A percentile compares a stretch with the other conserved stretches of the same genome.
Conservation (phyloP, 2,113 vertebrate genomes). For the Edolisoma coerulescens region DNA sequence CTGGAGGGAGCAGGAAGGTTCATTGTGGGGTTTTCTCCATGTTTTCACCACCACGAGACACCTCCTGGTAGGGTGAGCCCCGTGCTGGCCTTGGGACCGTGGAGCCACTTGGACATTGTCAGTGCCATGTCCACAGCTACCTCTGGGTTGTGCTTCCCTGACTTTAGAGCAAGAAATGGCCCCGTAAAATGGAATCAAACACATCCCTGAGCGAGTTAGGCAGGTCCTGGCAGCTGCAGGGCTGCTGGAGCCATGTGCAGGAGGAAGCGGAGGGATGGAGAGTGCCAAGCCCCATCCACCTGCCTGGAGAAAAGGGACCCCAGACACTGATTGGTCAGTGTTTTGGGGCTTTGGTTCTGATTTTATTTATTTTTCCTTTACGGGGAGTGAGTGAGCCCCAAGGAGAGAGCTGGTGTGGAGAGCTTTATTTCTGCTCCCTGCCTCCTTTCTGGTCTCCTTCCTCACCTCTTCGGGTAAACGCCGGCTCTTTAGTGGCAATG, state of each 20-base stretch:
- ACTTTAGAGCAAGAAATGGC: not conserved
- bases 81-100: fast-evolving
- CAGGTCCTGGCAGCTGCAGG: not conserved
- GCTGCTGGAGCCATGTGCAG: fast-evolving
- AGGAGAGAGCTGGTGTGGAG: not conserved
- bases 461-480: conserved; percentile 54
- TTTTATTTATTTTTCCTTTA: not conserved
- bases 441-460: not conserved
- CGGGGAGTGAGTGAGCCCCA: not conserved
- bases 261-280: not conserved
- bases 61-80: not conserved
- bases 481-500: conserved; percentile 53
- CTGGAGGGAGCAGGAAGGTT: not conserved
- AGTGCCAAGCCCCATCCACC: fast-evolving
- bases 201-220: fast-evolving
- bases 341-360: not conserved
- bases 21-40: fast-evolving
- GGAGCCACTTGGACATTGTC: fast-evolving
- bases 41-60: not conserved
- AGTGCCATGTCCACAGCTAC: not conserved
- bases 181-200: fast-evolving
- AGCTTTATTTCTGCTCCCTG: conserved; percentile 28
- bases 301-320: not conserved
- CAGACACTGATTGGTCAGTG: fast-evolving
- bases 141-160: not conserved